Evolutionary conservation across 2,888 invertebrate species (phyloP), one percentile per base, ranked within the genome.

Genomic region (Poecilus cupreus): DNA sequence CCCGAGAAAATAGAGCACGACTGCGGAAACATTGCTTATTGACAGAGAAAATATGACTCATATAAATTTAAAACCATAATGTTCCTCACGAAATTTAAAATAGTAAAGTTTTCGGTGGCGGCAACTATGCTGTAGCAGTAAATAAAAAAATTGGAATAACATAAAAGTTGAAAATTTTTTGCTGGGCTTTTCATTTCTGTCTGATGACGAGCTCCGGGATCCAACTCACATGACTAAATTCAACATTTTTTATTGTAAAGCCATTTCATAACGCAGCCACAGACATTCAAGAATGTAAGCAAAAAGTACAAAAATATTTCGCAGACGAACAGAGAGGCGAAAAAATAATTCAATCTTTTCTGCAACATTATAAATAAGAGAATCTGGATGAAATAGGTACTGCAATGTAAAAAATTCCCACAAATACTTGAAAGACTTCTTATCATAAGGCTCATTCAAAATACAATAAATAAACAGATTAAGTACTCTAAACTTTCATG

Each of bases 21-120:
- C 24, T 22, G 22, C 26, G 60, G 22, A 60, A 60, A 60, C 60
- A 60, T 60, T 60, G 26, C 26, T 11, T 60, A 60, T 60, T 60
- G 60, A 60, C 60, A 26, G 60, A 60, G 60, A 26, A 60, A 60
- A 60, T 60, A 60, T 60, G 24, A 60, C 22, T n/a, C 60, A 60
- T 13, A 60, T 60, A 60, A 60, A 60, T 60, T 60, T 60, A 60
- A n/a, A 26, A 60, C 60, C 26, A 60, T 60, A 22, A 60, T 60
- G 60, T 60, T 60, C 0, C 13, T n/a, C n/a, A 43, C 43, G 1
- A 43, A 43, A 43, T 43, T 43, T 43, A 11, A 43, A 43, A 43
- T 10, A 43, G 43, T 3, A 43, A 11, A 13, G 2, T n/a, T n/a
- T n/a, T 3, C 43, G 43, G 1, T 32, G 32, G 1, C 32, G 32